Percentiles rank a stretch among this genome's conserved stretches.
These are phyloP conservation scores for Tragopan temminckii DNA, from an alignment of 2,797 vertebrate genomes.

Conservation along the genomic window DNA sequence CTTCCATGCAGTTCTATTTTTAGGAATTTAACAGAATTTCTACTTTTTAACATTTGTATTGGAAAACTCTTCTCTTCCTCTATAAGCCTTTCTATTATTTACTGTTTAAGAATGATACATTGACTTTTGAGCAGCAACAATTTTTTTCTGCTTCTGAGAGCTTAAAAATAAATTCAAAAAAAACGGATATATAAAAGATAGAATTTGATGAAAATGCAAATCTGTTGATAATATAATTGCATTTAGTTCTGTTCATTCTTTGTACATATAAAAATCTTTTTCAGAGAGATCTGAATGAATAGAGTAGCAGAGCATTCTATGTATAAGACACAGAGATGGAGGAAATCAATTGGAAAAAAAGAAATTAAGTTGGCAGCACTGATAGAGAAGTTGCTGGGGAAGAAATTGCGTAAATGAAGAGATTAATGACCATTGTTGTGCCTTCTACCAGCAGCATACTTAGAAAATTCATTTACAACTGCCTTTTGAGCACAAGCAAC, in stretches of 20 bases:
- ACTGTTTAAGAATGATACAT: neutral
- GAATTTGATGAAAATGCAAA: neutral
- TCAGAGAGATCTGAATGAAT: neutral
- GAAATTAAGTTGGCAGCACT: neutral
- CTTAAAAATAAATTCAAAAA: neutral
- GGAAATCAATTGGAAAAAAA: neutral
- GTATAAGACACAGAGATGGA: neutral
- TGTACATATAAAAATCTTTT: neutral
- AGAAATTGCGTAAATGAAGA: neutral
- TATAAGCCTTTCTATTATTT: neutral
- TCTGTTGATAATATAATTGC: neutral
- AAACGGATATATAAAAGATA: neutral
- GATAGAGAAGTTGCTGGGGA: neutral
- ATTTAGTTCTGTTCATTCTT: neutral
- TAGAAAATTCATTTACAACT: neutral
- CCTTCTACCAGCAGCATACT: neutral
- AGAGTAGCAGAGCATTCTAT: neutral
- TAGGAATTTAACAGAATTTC: neutral
- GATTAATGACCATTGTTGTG: neutral
- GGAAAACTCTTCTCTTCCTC: neutral
- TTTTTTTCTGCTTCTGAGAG: neutral
- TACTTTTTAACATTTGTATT: neutral
- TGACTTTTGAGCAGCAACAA: neutral
- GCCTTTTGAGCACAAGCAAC: neutral
- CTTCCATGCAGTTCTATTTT: neutral